A percentile compares a stretch with the other conserved stretches of the same genome.
Evolutionary conservation across 2,113 vertebrate genomes (phyloP).

Genomic region (Clarias batrachus): DNA sequence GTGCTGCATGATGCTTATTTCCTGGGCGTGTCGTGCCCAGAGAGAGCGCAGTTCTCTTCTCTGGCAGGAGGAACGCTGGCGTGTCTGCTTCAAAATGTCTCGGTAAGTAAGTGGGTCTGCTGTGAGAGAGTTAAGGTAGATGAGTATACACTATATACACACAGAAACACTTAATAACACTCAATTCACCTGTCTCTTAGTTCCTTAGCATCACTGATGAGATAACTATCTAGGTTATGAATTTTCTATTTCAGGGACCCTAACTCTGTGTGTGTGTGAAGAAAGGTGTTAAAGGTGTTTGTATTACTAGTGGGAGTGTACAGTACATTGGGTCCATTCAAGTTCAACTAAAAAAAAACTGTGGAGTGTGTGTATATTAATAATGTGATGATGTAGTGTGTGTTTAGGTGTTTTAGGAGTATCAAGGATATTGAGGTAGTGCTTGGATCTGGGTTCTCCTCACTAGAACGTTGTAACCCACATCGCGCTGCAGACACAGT

Average conservation of each 20-base stretch:
- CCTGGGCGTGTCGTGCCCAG: not conserved
- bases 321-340: not conserved
- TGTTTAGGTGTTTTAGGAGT: not conserved
- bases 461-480: slow-evolving; percentile 12
- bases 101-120: slow-evolving; percentile 24
- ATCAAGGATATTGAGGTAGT: slow-evolving; percentile 30
- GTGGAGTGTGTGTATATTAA: not conserved
- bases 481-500: not conserved
- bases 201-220: not conserved
- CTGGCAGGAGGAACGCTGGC: not conserved
- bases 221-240: not conserved
- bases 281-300: not conserved
- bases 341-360: no score
- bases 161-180: not conserved
- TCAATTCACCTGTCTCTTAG: not conserved
- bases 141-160: not conserved
- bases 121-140: slow-evolving; percentile 32
- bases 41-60: not conserved
- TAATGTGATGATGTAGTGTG: not conserved
- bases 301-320: not conserved
- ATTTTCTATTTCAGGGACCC: not conserved
- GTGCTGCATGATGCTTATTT: slow-evolving; percentile 2
- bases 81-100: not conserved
- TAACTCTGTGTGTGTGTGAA: not conserved
- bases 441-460: slow-evolving; percentile 21